Evolutionary conservation across 2,113 vertebrate species (phyloP).

Genomic region (Actinemys pallida): DNA sequence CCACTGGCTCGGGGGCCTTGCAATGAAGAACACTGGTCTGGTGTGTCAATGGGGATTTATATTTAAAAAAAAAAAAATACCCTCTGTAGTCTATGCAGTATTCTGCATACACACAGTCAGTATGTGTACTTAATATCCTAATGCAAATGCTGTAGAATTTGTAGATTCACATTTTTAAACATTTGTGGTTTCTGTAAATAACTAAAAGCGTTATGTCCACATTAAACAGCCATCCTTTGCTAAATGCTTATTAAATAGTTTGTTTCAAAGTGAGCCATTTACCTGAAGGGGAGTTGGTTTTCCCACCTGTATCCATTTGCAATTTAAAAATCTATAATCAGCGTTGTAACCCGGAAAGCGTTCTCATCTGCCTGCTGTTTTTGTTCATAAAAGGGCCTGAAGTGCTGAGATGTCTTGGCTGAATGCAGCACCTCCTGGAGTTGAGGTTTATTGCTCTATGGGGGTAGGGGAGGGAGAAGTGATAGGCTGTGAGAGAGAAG

Average conservation of each 20-base stretch:
- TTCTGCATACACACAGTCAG: background rate
- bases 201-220: background rate
- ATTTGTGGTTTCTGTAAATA: slow-evolving; percentile 57
- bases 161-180: slow-evolving; percentile 57
- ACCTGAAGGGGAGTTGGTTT: slow-evolving; percentile 1
- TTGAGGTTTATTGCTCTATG: background rate
- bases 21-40: background rate
- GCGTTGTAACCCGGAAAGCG: background rate
- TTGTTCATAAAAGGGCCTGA: background rate
- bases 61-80: background rate
- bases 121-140: background rate
- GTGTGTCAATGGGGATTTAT: background rate
- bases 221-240: background rate
- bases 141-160: slow-evolving; percentile 40
- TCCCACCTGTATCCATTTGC: background rate
- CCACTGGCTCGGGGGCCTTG: too few species aligned
- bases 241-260: slow-evolving; percentile 24
- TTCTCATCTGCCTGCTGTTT: background rate
- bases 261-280: slow-evolving; percentile 32
- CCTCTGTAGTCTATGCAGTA: background rate
- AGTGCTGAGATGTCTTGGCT: background rate
- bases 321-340: slow-evolving; percentile 34
- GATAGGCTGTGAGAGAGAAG: background rate
- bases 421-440: fast-evolving
- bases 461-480: background rate